Percentiles rank a stretch among this genome's conserved stretches.
These are phyloP conservation scores for Palythoa heliodiscus DNA, from an alignment of 92 coral and sea anemone species.

Conservation along the genomic window DNA sequence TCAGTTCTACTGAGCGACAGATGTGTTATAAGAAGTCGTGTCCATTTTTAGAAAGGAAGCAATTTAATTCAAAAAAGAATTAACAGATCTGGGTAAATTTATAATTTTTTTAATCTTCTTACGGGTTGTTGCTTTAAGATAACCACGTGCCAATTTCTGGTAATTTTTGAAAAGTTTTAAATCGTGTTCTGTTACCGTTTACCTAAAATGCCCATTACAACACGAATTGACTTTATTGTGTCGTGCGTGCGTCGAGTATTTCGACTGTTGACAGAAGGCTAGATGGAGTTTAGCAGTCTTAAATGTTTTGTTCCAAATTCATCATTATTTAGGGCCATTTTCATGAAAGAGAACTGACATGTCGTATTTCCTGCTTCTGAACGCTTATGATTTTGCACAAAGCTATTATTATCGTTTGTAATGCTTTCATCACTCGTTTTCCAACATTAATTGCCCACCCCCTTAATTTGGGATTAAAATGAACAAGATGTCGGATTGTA, in stretches of 20 bases:
- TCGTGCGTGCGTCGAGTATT: background rate
- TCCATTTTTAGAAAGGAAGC: background rate
- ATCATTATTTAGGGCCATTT: background rate
- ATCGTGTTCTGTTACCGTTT: background rate
- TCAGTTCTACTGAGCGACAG: background rate
- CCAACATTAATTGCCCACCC: conserved; percentile 18
- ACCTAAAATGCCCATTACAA: background rate
- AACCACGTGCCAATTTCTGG: conserved; percentile 6
- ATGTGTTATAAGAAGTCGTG: background rate
- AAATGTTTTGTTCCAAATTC: background rate
- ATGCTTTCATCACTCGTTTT: background rate
- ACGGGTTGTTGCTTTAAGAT: background rate
- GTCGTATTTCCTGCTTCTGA: background rate
- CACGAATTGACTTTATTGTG: background rate
- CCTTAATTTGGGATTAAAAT: conserved; percentile 16
- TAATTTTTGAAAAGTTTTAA: background rate
- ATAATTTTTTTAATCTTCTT: background rate
- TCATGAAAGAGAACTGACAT: conserved; percentile 15
- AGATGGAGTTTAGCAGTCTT: background rate
- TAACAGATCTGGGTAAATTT: background rate
- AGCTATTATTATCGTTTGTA: background rate
- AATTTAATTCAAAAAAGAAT: background rate
- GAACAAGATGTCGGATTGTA: conserved; percentile 11
- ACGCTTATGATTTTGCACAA: background rate
- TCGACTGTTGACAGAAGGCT: conserved; percentile 15